phyloP scores from a whole-genome alignment of 2,888 invertebrate genomes.

The Drosophila longiperda region DNA sequence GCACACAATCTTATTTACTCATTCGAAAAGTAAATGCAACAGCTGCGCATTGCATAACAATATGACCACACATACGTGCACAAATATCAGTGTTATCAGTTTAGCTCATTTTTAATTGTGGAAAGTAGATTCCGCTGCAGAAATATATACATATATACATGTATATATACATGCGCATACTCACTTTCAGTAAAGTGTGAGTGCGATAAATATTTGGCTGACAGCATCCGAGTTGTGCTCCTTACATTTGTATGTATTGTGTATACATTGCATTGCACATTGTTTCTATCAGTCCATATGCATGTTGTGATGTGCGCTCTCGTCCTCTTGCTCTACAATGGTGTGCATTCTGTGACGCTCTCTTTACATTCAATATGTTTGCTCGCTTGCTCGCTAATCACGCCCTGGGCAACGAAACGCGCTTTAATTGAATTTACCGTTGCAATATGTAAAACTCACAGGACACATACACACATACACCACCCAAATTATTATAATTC shows the following conservation, averaged over 20 bases:
- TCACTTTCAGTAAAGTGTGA: conserved; percentile 17
- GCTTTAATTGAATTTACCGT: neutral
- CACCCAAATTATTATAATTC: conserved; percentile 4
- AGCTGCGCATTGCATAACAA: neutral
- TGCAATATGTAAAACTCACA: conserved; percentile 5
- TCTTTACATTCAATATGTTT: conserved; percentile 2
- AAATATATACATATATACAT: neutral
- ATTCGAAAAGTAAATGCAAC: conserved; percentile 1
- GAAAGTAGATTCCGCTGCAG: neutral
- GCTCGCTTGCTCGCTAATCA: neutral
- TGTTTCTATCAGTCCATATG: conserved; percentile 6
- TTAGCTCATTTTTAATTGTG: neutral
- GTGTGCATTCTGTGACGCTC: conserved; percentile 17
- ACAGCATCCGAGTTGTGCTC: conserved; percentile 35
- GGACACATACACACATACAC: conserved; percentile 2
- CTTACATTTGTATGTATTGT: neutral
- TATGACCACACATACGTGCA: neutral
- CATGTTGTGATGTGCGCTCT: conserved; percentile 11
- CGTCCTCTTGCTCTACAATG: conserved; percentile 15
- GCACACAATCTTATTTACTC: conserved; percentile 6
- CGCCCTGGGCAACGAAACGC: neutral
- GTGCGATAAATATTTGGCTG: conserved; percentile 27
- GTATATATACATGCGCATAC: conserved; percentile 46
- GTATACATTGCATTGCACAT: conserved; percentile 9
- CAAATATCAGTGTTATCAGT: neutral